Conservation (phyloP, 2,888 invertebrate species). For the Uropetala carovei region DNA sequence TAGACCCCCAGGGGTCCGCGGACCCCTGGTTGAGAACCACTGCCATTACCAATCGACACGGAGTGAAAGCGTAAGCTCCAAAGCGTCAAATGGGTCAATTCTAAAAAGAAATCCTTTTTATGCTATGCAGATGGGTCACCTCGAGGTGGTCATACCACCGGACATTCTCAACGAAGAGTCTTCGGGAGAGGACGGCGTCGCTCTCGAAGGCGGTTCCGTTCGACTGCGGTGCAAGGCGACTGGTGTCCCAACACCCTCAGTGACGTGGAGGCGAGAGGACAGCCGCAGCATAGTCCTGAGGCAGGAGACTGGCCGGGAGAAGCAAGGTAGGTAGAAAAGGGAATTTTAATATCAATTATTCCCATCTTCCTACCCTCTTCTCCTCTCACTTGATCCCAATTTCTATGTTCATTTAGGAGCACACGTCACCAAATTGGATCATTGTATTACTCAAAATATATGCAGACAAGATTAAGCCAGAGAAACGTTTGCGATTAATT, state of each 20-base stretch:
- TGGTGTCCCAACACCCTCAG: slow-evolving; percentile 87
- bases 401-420: background rate
- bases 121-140: slow-evolving; percentile 84
- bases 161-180: slow-evolving; percentile 88
- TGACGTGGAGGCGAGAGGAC: slow-evolving; percentile 89
- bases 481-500: too few species aligned
- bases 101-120: background rate
- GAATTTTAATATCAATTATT: too few species aligned
- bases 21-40: too few species aligned
- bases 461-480: too few species aligned
- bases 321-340: slow-evolving; percentile 79
- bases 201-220: slow-evolving; percentile 88
- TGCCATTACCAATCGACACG: too few species aligned
- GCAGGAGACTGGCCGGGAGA: slow-evolving; percentile 84
- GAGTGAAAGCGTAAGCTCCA: too few species aligned
- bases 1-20: too few species aligned
- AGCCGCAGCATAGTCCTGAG: slow-evolving; percentile 86
- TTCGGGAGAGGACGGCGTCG: slow-evolving; percentile 84
- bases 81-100: too few species aligned
- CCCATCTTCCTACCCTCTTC: background rate
- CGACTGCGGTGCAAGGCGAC: slow-evolving; percentile 87
- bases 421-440: too few species aligned
- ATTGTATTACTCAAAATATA: too few species aligned
- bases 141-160: slow-evolving; percentile 92
- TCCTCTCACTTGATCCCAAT: background rate